Conservation (phyloP, 2,888 invertebrate species). For the Aromia moschata region DNA sequence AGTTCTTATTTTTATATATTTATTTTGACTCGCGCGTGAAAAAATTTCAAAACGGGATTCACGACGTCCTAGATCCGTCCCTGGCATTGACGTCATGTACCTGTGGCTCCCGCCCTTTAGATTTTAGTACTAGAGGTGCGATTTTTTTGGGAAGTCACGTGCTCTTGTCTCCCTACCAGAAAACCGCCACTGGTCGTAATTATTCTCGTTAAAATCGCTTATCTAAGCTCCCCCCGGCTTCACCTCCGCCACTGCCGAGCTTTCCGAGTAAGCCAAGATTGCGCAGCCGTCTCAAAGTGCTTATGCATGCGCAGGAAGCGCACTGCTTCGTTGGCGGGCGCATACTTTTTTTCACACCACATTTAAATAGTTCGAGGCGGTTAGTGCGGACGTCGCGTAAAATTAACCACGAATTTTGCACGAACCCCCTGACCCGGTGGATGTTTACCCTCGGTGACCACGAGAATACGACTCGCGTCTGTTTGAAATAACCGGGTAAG, state of each 20-base stretch:
- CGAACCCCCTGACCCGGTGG: neutral
- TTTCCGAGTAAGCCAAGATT: neutral
- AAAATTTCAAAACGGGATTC: no score
- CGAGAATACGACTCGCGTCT: neutral
- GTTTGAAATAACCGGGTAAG: neutral
- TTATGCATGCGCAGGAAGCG: conserved; percentile 30
- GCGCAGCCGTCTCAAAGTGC: conserved; percentile 1
- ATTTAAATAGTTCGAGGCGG: conserved; percentile 35
- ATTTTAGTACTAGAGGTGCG: neutral
- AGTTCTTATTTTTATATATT: no score
- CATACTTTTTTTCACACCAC: conserved; percentile 30
- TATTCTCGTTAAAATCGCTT: neutral
- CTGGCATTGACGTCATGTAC: no score
- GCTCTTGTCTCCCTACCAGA: neutral
- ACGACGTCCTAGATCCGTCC: no score
- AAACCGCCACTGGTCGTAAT: neutral
- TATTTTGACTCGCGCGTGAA: no score
- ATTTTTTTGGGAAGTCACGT: neutral
- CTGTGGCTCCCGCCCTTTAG: no score
- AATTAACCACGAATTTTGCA: conserved; percentile 9
- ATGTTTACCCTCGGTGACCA: neutral
- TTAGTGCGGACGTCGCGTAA: conserved; percentile 21
- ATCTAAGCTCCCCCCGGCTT: neutral
- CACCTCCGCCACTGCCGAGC: neutral
- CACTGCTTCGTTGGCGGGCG: conserved; percentile 3